Conservation (phyloP, 2,888 invertebrate species). For the Belgica antarctica region DNA sequence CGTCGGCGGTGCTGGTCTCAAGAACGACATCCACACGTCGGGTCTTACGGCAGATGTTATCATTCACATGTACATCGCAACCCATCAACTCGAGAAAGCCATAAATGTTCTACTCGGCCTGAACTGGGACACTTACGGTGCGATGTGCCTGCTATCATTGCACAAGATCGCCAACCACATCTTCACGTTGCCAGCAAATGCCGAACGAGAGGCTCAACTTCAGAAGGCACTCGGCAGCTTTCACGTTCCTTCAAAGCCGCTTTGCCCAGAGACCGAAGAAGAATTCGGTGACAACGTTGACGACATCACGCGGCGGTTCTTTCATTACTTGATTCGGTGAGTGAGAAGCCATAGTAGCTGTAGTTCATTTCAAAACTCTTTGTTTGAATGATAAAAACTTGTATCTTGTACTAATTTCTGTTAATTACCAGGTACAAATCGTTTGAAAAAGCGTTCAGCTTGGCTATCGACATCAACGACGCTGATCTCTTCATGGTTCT, state of each 20-base stretch:
- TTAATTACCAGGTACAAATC: slow-evolving; percentile 61
- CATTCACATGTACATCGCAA: slow-evolving; percentile 64
- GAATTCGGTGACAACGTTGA: slow-evolving; percentile 76
- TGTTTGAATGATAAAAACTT: slow-evolving; percentile 10
- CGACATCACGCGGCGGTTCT: slow-evolving; percentile 81
- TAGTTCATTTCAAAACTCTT: slow-evolving; percentile 25
- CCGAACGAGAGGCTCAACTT: slow-evolving; percentile 59
- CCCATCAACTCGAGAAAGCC: slow-evolving; percentile 66
- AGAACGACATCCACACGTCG: slow-evolving; percentile 55
- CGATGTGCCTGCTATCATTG: slow-evolving; percentile 70
- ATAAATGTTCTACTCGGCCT: slow-evolving; percentile 64
- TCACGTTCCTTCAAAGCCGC: slow-evolving; percentile 66
- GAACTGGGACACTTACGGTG: slow-evolving; percentile 78
- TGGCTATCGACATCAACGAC: slow-evolving; percentile 81
- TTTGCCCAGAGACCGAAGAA: slow-evolving; percentile 66
- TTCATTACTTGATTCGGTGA: slow-evolving; percentile 78
- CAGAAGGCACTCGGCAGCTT: slow-evolving; percentile 80
- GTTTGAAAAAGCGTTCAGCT: slow-evolving; percentile 77
- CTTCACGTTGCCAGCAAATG: slow-evolving; percentile 52
- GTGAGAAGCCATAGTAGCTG: slow-evolving; percentile 36
- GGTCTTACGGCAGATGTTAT: slow-evolving; percentile 62
- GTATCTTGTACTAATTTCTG: slow-evolving; percentile 1
- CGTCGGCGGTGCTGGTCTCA: slow-evolving; percentile 57
- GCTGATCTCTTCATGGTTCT: slow-evolving; percentile 85
- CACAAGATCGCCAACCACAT: slow-evolving; percentile 68